Evolutionary conservation across 1,140 invertebrate genomes (phyloP), one percentile per base, ranked within the genome.

Genomic region (Dryas iulia): DNA sequence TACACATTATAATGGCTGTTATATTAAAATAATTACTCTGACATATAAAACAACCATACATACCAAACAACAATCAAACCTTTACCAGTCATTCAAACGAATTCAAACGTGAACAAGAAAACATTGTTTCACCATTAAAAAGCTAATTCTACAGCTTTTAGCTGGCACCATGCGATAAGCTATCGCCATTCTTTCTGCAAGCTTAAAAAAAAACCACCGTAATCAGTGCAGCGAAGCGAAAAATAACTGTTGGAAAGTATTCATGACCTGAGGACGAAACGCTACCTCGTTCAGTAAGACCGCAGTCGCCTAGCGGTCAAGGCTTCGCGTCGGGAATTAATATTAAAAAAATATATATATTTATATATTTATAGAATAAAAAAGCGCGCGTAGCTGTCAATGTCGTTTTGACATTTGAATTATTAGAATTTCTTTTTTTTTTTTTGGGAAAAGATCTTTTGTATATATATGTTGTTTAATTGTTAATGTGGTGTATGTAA

Each of bases 231-330:
- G 73, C 83, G 81, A 78, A 85, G 84, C 86, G 86, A 86, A 86
- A 89, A 87, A 74, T 84, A 86, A 87, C 84, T 83, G 81, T 89
- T 82, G 72, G 72, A 71, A 74, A 74, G 72, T 74, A 68, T 74
- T 73, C 72, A 81, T 77, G 65, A 73, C 77, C 31, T 65, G 76
- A 80, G 76, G 72, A 82, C 72, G 72, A 81, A 76, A 78, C 67
- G 72, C 64, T 72, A 74, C 73, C 73, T 74, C 73, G 73, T 76
- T 86, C 82, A 89, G 87, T 88, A 60, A 71, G 76, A 77, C 84
- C 83, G 81, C 79, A 86, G 82, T 80, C 82, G 82, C 75, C 76
- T 81, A 78, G 84, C 88, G 88, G 88, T 88, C 88, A 89, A 91
- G 86, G 86, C 86, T 84, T 74, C 73, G 71, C 77, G 74, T 72